Percentiles rank a stretch among this genome's conserved stretches.
Conservation (phyloP, 2,888 invertebrate genomes). For the Pedicia rivosa region DNA sequence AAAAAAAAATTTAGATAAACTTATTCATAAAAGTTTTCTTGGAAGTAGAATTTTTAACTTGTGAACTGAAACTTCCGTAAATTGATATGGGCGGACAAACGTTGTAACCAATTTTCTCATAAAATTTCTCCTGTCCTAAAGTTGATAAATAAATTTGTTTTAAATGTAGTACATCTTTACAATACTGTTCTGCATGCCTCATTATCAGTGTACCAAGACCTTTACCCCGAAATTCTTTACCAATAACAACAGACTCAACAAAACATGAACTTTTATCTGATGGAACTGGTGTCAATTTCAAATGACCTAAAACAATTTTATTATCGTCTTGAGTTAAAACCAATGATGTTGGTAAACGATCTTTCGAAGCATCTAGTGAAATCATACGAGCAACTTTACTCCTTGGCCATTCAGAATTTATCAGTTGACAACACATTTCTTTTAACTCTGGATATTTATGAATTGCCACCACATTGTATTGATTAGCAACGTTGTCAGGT, state of each 20-base stretch:
- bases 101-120: constrained; percentile 54
- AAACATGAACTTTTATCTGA: constrained; percentile 55
- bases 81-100: constrained; percentile 53
- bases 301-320: constrained; percentile 54
- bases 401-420: constrained; percentile 79
- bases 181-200: constrained; percentile 58
- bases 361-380: constrained; percentile 55
- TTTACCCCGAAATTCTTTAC: constrained; percentile 49
- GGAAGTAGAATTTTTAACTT: background rate
- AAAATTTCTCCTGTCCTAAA: constrained; percentile 60
- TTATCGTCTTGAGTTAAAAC: constrained; percentile 41
- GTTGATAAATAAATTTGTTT: constrained; percentile 51
- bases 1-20: background rate
- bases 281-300: constrained; percentile 59
- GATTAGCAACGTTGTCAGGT: constrained; percentile 29
- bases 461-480: constrained; percentile 44
- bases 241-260: constrained; percentile 69
- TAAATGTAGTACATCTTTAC: constrained; percentile 41
- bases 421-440: constrained; percentile 52
- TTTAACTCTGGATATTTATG: constrained; percentile 57
- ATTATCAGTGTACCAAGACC: constrained; percentile 63
- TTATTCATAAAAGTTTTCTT: constrained; percentile 6
- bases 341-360: constrained; percentile 53
- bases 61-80: constrained; percentile 32
- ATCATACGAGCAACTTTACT: constrained; percentile 63